Evolutionary conservation across 2,113 vertebrate species (phyloP), one percentile per base, ranked within the genome.

Genomic region (Serinus canaria): DNA sequence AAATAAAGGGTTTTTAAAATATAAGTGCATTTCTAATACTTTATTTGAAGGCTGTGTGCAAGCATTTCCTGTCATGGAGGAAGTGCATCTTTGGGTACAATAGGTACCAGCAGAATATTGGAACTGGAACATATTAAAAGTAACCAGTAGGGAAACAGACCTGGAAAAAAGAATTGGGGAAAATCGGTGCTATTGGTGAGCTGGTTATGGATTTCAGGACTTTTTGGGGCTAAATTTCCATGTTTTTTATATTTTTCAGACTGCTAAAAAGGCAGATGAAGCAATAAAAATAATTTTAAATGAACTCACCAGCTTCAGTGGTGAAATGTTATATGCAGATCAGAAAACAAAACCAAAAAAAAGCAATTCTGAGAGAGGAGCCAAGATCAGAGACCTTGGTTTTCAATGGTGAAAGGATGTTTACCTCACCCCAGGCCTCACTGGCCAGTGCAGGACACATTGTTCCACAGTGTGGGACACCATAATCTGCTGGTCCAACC

Each of bases 391-490:
- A 83, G 18, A 24, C 22, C 11, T 33, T n/a, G 19, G 7, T 64
- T 85, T 69, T 13, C 52, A 53, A 6, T 37, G 53, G 47, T 7
- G 30, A 62, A 55, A 30, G 58, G n/a, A n/a, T 6, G 5, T 78
- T 78, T 90, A 27, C 11, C 12, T 79, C 63, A 78, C 27, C 31
- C 55, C 56, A 62, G 35, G 13, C 50, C 35, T 92, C n/a, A 41
- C 2, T 76, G 73, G 53, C 13, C 39, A 16, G 13, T 19, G n/a
- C 49, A 91, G 43, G 55, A 73, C 69, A n/a, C 43, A 69, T 13
- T 1, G 1, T 18, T 76, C 35, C 17, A 50, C 18, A 53, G 44
- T 0, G 1, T 44, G 58, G 31, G 62, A 53, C 37, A 53, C 21
- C 46, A 17, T 33, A 18, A 92, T 55, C 35, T 84, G 12, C 68